Base-by-base conservation (phyloP, 2,113 vertebrate species). In the Hepsetus odoe region DNA sequence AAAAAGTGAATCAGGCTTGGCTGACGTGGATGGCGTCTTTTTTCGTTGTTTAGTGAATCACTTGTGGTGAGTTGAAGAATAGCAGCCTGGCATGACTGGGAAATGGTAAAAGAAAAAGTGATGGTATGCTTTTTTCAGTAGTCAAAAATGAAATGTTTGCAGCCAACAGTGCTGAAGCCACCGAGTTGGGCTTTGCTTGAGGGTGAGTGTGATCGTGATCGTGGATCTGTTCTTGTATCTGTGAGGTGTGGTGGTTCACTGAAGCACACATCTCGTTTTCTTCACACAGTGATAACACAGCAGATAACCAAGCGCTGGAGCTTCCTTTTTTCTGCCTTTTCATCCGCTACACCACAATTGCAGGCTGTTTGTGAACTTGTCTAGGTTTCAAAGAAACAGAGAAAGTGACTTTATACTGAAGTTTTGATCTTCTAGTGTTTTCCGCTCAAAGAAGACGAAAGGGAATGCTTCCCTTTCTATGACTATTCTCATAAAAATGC, bases 271-370 rank as follows among this genome's bases (percentile, higher is more conserved):
- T 3, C 51, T 55, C 20, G 0, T 22, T 40, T 51, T 65, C 35
- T 70, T 78, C 68, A 20, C 32, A 71, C 22, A 62, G 76, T 71
- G 67, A 42, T 59, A 35, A 53, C 51, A 62, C 22, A 8, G 20
- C 44, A 71, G 55, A 49, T 69, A 61, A 58, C 40, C 33, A 58
- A 71, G 76, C 71, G 55, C 16, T 71, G 56, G 49, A 62, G 42
- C 67, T 61, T 78, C 58, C 58, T 78, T 71, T n/a, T 38, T 79
- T 79, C 69, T 51, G n/a, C 18, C 16, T 74, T 62, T 66, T 51
- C 20, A 40, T 40, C 46, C 38, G 65, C 49, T 40, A 42, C 32
- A 53, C 46, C n/a, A 13, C 46, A 53, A 20, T 66, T 70, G 22
- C 51, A 32, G 28, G 28, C 28, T 70, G 10, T 51, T 62, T 5